A percentile compares a stretch with the other conserved stretches of the same genome.
Evolutionary conservation across 2,113 vertebrate species (phyloP).

Genomic region (Scopus umbretta): DNA sequence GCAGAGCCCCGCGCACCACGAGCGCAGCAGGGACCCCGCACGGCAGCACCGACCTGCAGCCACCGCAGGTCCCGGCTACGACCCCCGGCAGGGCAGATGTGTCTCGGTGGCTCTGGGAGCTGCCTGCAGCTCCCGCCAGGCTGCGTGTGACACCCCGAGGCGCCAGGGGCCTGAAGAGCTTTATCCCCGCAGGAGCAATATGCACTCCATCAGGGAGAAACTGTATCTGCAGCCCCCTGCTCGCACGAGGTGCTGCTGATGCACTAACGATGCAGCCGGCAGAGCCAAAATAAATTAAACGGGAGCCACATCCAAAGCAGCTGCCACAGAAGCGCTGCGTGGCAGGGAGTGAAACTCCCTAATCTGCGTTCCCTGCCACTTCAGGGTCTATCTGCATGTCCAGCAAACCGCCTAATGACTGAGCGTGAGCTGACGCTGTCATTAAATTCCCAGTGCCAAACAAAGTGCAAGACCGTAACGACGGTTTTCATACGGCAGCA

Average conservation of each 20-base stretch:
- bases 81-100: background rate
- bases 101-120: background rate
- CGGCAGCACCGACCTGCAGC: background rate
- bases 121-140: background rate
- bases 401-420: background rate
- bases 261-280: background rate
- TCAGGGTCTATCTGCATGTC: background rate
- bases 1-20: background rate
- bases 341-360: background rate
- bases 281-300: background rate
- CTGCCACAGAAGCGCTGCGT: background rate
- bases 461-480: background rate
- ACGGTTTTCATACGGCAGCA: background rate
- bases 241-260: background rate
- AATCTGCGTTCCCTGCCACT: background rate
- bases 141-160: background rate
- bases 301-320: background rate
- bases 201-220: background rate
- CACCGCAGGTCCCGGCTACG: too few species aligned
- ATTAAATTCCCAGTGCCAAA: background rate
- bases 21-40: background rate
- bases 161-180: too few species aligned
- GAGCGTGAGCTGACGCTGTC: background rate
- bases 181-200: background rate
- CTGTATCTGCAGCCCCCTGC: background rate